These are phyloP conservation scores for Polydrusus cervinus DNA, from an alignment of 2,888 invertebrate species.

Conservation along the genomic window DNA sequence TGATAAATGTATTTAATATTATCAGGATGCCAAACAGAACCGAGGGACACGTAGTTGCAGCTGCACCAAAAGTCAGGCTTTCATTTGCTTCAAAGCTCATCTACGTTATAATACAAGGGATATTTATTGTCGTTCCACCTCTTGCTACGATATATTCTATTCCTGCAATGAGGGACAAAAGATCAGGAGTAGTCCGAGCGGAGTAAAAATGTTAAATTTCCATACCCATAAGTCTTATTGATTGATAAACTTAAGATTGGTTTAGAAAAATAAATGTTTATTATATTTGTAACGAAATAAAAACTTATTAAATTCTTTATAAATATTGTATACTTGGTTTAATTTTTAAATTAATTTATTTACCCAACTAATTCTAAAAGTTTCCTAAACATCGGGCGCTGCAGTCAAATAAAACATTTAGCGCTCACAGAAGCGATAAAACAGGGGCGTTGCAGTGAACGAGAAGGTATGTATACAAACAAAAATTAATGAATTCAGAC, in stretches of 20 bases:
- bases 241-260: not conserved
- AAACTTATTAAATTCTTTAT: not conserved
- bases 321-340: not conserved
- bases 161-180: conserved; percentile 39
- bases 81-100: conserved; percentile 20
- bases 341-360: conserved; percentile 22
- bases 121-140: conserved; percentile 12
- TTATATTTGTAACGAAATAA: conserved; percentile 13
- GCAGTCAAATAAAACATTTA: conserved; percentile 8
- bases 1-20: not conserved
- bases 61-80: conserved; percentile 21
- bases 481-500: no score
- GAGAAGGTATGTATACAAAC: not conserved
- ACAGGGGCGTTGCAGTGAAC: conserved; percentile 7
- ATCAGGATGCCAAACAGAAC: conserved; percentile 30
- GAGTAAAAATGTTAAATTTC: not conserved
- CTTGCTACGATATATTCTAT: conserved; percentile 33
- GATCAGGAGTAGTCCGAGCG: not conserved
- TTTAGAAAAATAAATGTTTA: conserved; percentile 7
- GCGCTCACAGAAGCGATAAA: not conserved
- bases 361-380: conserved; percentile 8
- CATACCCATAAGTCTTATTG: not conserved
- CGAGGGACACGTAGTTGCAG: conserved; percentile 27
- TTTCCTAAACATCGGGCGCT: conserved; percentile 9
- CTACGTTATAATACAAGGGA: conserved; percentile 9